A percentile compares a stretch with the other conserved stretches of the same genome.
Evolutionary conservation across 2,888 invertebrate species (phyloP).

Genomic region (Ormyrus rosae): DNA sequence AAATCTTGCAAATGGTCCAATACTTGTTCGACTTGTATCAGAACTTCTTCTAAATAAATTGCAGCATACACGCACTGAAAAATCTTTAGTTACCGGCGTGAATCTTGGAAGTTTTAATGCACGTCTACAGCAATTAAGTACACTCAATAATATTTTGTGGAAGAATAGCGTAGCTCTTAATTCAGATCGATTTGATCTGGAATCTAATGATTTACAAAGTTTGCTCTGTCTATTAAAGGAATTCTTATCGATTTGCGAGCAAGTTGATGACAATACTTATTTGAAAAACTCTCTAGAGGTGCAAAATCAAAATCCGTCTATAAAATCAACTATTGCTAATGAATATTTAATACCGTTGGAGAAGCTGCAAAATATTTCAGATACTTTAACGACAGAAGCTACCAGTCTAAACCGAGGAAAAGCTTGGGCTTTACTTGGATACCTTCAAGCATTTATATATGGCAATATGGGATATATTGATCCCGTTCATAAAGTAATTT

Average conservation of each 20-base stretch:
- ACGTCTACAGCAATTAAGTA: conserved; percentile 77
- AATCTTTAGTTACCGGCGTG: conserved; percentile 70
- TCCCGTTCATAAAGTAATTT: conserved; percentile 86
- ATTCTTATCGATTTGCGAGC: conserved; percentile 60
- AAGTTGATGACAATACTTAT: conserved; percentile 43
- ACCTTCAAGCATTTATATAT: conserved; percentile 68
- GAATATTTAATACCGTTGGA: conserved; percentile 57
- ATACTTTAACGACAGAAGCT: conserved; percentile 48
- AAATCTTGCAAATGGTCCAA: conserved; percentile 56
- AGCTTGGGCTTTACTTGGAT: conserved; percentile 69
- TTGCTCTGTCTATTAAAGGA: conserved; percentile 59
- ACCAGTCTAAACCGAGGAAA: conserved; percentile 62
- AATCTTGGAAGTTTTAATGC: conserved; percentile 77
- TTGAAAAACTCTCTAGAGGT: conserved; percentile 31
- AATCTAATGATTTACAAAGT: conserved; percentile 63
- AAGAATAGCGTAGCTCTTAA: conserved; percentile 79
- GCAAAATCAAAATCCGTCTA: conserved; percentile 30
- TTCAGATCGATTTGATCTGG: conserved; percentile 74
- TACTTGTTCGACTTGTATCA: conserved; percentile 62
- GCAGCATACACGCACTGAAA: conserved; percentile 44
- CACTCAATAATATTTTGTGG: conserved; percentile 80
- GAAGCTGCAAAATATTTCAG: conserved; percentile 53
- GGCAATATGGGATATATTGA: conserved; percentile 80
- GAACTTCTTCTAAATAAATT: conserved; percentile 63
- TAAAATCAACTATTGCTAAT: conserved; percentile 4